phyloP scores from a whole-genome alignment of 2,797 vertebrate genomes.

The Leontopithecus rosalia region DNA sequence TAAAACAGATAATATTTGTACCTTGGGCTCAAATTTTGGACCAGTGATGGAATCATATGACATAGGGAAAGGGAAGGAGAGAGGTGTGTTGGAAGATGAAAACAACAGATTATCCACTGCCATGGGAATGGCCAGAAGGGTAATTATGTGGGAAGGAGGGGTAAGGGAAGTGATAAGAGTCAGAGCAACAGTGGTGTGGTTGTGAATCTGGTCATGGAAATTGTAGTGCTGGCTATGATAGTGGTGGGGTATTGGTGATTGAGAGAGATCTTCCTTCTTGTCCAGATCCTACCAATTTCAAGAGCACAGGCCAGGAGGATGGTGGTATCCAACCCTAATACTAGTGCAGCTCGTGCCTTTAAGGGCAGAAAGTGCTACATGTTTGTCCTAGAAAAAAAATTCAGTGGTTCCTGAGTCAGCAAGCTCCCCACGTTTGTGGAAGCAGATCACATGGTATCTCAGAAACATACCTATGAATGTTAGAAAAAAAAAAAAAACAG shows the following conservation, averaged over 20 bases:
- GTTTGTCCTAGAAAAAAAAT: slow-evolving; percentile 79
- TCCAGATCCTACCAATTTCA: slow-evolving; percentile 38
- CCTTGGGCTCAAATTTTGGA: not conserved
- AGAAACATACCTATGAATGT: slow-evolving; percentile 79
- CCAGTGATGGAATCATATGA: not conserved
- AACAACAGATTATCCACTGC: not conserved
- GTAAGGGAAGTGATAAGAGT: not conserved
- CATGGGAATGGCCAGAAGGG: not conserved
- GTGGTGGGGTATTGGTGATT: not conserved
- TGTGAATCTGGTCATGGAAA: not conserved
- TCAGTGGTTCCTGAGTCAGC: slow-evolving; percentile 80
- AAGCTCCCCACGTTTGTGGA: slow-evolving; percentile 74
- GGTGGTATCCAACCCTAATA: slow-evolving; percentile 49
- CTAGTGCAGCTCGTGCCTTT: slow-evolving; percentile 62
- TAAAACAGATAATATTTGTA: not conserved
- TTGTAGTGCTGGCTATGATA: not conserved
- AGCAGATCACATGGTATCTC: slow-evolving; percentile 74
- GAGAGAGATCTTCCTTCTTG: not conserved
- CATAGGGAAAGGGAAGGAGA: not conserved
- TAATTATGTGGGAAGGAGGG: not conserved
- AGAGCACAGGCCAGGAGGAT: slow-evolving; percentile 48
- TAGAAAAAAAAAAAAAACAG: slow-evolving; percentile 78
- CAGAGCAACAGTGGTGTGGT: fast-evolving
- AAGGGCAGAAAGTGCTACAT: slow-evolving; percentile 76
- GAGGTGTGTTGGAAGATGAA: not conserved